Percentiles rank a stretch among this genome's conserved stretches.
Evolutionary conservation across 2,113 vertebrate species (phyloP).

Genomic region (Carlito syrichta): DNA sequence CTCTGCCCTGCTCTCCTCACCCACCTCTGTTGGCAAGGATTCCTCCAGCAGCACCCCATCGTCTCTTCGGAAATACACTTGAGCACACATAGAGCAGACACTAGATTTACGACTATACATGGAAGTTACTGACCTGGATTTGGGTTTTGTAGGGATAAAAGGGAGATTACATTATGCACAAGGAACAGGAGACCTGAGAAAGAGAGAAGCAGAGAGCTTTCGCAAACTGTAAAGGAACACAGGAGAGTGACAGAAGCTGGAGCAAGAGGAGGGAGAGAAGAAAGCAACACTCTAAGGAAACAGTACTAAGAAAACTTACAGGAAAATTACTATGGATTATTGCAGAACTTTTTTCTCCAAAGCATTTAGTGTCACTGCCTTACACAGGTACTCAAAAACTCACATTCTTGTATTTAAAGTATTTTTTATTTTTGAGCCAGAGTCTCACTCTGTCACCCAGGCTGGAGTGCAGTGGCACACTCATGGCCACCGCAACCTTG

Average conservation of each 20-base stretch:
- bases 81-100: neutral
- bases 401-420: neutral
- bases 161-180: neutral
- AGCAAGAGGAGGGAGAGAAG: neutral
- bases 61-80: neutral
- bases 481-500: too few relatives aligned
- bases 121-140: constrained; percentile 6
- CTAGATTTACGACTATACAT: neutral
- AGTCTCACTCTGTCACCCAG: too few relatives aligned
- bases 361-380: neutral
- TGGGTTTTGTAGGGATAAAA: neutral
- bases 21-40: neutral
- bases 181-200: neutral
- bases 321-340: too few relatives aligned
- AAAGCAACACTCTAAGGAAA: neutral
- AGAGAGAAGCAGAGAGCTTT: neutral
- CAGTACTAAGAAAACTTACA: neutral
- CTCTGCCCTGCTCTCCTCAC: neutral
- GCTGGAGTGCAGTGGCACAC: too few relatives aligned
- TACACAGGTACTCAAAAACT: neutral
- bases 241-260: neutral
- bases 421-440: too few relatives aligned
- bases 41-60: neutral
- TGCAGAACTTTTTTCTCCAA: neutral
- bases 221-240: neutral